phyloP scores from a whole-genome alignment of 2,888 invertebrate genomes.

The Myathropa florea region DNA sequence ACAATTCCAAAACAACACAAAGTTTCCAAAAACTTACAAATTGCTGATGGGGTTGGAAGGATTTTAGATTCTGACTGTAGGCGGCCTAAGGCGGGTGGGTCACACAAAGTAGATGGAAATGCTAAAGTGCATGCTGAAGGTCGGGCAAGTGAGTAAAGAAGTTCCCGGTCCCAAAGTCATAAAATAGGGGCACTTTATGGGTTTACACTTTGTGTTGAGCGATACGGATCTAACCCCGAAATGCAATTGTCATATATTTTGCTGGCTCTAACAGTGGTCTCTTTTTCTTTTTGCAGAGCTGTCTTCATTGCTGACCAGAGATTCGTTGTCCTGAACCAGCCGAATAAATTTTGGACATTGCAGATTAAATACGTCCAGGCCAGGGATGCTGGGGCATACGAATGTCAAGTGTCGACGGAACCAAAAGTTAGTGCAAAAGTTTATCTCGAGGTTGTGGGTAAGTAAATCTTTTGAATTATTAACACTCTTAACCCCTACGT shows the following conservation, averaged over 20 bases:
- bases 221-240: conserved; percentile 31
- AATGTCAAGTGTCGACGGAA: conserved; percentile 96
- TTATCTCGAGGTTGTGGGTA: conserved; percentile 94
- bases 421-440: conserved; percentile 97
- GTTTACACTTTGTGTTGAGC: conserved; percentile 42
- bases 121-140: conserved; percentile 57
- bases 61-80: conserved; percentile 19
- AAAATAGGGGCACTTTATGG: conserved; percentile 64
- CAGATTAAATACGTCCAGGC: conserved; percentile 95
- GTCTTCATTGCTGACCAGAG: conserved; percentile 96
- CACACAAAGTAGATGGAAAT: conserved; percentile 33
- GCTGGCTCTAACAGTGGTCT: conserved; percentile 35
- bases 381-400: conserved; percentile 94
- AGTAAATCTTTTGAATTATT: conserved; percentile 80
- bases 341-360: conserved; percentile 87
- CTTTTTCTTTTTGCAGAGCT: conserved; percentile 78
- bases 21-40: conserved; percentile 61
- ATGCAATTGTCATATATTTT: conserved; percentile 67
- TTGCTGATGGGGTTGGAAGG: conserved; percentile 60
- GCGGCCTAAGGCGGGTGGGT: not conserved
- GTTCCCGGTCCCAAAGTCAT: conserved; percentile 62
- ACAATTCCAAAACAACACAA: conserved; percentile 52
- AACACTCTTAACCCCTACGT: conserved; percentile 21
- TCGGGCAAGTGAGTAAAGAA: conserved; percentile 25
- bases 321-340: conserved; percentile 88